A percentile compares a stretch with the other conserved stretches of the same genome.
phyloP scores from a whole-genome alignment of 1,140 invertebrate genomes.

The Calliphora vicina region DNA sequence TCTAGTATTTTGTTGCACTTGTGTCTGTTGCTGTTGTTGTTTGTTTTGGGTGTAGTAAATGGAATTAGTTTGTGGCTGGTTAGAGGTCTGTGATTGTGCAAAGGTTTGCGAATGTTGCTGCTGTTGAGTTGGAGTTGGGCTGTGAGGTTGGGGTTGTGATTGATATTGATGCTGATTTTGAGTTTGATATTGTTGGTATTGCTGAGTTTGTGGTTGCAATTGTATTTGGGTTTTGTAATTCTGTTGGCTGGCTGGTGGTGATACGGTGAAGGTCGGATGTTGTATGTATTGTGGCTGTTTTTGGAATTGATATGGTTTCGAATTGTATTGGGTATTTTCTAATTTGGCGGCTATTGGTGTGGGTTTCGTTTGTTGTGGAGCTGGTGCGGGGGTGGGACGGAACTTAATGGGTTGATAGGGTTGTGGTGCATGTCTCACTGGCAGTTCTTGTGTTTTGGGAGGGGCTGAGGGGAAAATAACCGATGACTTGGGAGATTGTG shows the following conservation, averaged over 20 bases:
- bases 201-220: constrained; percentile 46
- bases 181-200: too few species aligned
- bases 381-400: constrained; percentile 51
- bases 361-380: constrained; percentile 53
- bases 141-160: constrained; percentile 47
- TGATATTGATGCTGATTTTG: constrained; percentile 36
- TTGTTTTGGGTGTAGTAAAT: constrained; percentile 59
- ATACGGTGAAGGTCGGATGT: constrained; percentile 37
- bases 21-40: constrained; percentile 48
- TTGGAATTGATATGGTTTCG: constrained; percentile 24
- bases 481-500: constrained; percentile 66
- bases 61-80: constrained; percentile 50
- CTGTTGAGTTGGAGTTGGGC: constrained; percentile 49
- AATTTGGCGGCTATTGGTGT: constrained; percentile 51
- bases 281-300: constrained; percentile 38
- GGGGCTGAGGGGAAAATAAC: constrained; percentile 64
- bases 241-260: not conserved
- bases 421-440: constrained; percentile 50
- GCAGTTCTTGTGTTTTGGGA: constrained; percentile 60
- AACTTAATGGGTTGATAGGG: constrained; percentile 63
- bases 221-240: constrained; percentile 16
- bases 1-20: constrained; percentile 45
- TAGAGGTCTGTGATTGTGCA: constrained; percentile 41
- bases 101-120: constrained; percentile 52
- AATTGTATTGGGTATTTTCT: constrained; percentile 51